Evolutionary conservation across 2,113 vertebrate genomes (phyloP), one percentile per base, ranked within the genome.

Genomic region (Ia io): DNA sequence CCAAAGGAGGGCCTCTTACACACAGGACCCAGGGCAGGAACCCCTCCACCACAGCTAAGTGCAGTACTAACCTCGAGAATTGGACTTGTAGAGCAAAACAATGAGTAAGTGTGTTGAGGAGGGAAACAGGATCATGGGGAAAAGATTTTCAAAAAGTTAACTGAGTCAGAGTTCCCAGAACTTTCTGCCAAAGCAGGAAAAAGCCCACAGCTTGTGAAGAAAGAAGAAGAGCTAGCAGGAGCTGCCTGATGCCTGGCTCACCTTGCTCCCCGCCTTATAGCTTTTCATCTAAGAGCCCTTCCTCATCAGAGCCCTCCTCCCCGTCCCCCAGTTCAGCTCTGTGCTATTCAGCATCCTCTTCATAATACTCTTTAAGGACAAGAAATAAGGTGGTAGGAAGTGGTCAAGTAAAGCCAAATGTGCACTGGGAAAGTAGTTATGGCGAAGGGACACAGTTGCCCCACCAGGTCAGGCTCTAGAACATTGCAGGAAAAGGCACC

Each of bases 91-190:
- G 40, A 92, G 37, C 28, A 90, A 47, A 92, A 93, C 6, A 85
- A 59, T 86, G 74, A 90, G 53, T 61, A 95, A 84, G 30, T 35
- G 11, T 18, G n/a, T 16, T 78, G 44, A 92, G 51, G 61, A 96
- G 2, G 30, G 28, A 16, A 92, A 92, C 32, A 74, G 10, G 49
- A n/a, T 84, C 94, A 90, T 18, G 37, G 92, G 30, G 53, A 40
- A 84, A 83, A 82, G 20, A n/a, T 23, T n/a, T 42, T 28, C 23
- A 32, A 7, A n/a, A 53, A 93, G 65, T 74, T 84, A 86, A 85
- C 65, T 93, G 67, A 90, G 71, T 78, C 87, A 96, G 86, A 97
- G 71, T 73, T 95, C 63, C 94, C 90, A 89, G 87, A 97, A 95
- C 87, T 93, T 95, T 94, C 82, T 93, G 61, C 67, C 92, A 70